phyloP scores from a whole-genome alignment of 1,140 invertebrate species.

The Bombus picipes region DNA sequence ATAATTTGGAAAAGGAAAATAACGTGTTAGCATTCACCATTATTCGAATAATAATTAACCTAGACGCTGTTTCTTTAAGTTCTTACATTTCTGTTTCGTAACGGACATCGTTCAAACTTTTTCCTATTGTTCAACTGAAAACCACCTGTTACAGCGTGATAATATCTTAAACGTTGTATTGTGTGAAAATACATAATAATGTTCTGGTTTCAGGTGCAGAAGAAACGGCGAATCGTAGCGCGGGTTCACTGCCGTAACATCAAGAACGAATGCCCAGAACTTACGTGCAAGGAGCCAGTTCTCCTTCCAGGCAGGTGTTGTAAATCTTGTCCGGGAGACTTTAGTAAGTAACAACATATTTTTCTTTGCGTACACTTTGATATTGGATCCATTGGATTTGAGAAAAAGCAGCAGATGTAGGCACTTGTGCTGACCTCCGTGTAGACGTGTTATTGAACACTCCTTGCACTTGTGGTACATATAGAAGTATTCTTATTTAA shows the following conservation, averaged over 20 bases:
- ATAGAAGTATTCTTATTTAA: conserved; percentile 5
- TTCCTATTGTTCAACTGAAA: background rate
- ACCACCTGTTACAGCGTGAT: background rate
- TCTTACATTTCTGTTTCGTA: background rate
- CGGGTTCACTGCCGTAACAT: conserved; percentile 94
- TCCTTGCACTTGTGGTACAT: background rate
- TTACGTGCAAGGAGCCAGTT: conserved; percentile 92
- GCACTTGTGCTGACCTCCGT: background rate
- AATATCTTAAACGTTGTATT: background rate
- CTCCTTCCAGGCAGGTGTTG: conserved; percentile 92
- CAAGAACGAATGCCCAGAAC: conserved; percentile 94
- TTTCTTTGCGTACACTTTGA: background rate
- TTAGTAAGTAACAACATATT: conserved; percentile 85
- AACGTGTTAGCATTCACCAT: background rate
- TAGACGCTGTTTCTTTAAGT: background rate
- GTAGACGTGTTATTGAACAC: background rate
- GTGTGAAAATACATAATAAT: background rate
- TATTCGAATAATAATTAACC: background rate
- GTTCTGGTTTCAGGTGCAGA: conserved; percentile 88
- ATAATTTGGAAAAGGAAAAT: background rate
- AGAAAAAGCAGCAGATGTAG: background rate
- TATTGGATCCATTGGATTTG: too few species aligned
- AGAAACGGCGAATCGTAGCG: conserved; percentile 92
- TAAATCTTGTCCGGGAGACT: conserved; percentile 93
- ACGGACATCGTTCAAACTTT: too few species aligned